Base-by-base conservation (phyloP, 2,797 vertebrate genomes). In the Siniperca obscura region DNA sequence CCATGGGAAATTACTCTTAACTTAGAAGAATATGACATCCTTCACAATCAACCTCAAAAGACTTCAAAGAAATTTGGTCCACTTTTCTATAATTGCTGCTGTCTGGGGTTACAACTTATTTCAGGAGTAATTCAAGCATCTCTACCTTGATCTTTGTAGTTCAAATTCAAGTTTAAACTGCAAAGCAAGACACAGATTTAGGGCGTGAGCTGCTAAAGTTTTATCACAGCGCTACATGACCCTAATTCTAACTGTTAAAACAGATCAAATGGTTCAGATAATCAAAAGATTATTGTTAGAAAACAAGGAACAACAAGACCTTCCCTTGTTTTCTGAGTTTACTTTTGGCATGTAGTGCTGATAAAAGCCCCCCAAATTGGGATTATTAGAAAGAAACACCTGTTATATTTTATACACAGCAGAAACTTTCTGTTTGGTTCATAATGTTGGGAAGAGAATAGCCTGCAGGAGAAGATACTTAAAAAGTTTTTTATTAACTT, bases 71-170 rank as follows among this genome's bases (percentile, higher is more conserved):
- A 72, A 78, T 82, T 42, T 64, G 68, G 62, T 68, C 67, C 62
- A 81, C 72, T 84, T 85, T 74, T 38, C 34, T 44, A 50, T 82
- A 90, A 91, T 86, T 79, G 82, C 55, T 34, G 64, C 82, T 34
- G 62, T 84, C 55, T 62, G 53, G 14, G 19, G 79, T 86, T 65
- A 62, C 3, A 30, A 25, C 66, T 76, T 60, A 52, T 87, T 77
- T 44, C 64, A 48, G 74, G 44, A 57, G 50, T 12, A 40, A 68
- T 74, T 69, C 1, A 30, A 59, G 22, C 13, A 40, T 25, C 44
- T 70, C 74, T 56, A 48, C 66, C 72, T 77, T 72, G 36, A 79
- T 70, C 66, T 78, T 36, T 27, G 38, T 2, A 56, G 38, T 21
- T 12, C 22, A 17, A 74, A 80, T 68, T 60, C 36, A 38, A 61